A percentile compares a stretch with the other conserved stretches of the same genome.
Evolutionary conservation across 2,113 vertebrate species (phyloP).

Genomic region (Neotoma lepida): DNA sequence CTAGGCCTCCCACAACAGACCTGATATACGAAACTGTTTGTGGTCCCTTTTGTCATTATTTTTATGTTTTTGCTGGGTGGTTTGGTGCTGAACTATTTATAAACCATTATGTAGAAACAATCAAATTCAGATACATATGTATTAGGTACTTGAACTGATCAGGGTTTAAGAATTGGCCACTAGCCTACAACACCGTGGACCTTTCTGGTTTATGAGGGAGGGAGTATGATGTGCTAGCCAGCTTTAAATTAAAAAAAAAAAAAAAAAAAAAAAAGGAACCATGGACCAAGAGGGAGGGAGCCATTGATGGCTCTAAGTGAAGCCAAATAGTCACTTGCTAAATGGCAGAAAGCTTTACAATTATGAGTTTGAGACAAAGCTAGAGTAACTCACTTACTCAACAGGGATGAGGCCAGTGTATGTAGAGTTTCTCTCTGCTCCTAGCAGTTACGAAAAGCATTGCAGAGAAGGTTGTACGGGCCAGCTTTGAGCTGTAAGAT

Average conservation of each 20-base stretch:
- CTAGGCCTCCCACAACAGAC: not conserved
- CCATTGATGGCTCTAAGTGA: not conserved
- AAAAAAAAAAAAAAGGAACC: not conserved
- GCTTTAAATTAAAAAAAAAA: not conserved
- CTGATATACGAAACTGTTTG: not conserved
- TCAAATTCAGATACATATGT: not conserved
- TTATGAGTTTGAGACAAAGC: not conserved
- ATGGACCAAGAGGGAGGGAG: not conserved
- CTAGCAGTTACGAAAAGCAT: not conserved
- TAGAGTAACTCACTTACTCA: not conserved
- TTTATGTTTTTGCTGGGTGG: not conserved
- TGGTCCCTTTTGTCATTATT: not conserved
- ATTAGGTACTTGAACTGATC: not conserved
- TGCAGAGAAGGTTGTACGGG: not conserved
- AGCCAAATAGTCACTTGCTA: not conserved
- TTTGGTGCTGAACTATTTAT: not conserved
- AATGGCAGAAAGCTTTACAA: not conserved
- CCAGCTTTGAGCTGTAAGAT: not conserved
- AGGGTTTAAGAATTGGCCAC: not conserved
- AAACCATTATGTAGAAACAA: not conserved
- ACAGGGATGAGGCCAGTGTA: not conserved
- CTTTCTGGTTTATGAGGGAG: not conserved
- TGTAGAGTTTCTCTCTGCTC: not conserved
- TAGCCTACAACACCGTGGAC: not conserved
- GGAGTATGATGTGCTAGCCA: no score